A percentile compares a stretch with the other conserved stretches of the same genome.
Evolutionary conservation across 2,113 vertebrate genomes (phyloP).

Genomic region (Takifugu flavidus): DNA sequence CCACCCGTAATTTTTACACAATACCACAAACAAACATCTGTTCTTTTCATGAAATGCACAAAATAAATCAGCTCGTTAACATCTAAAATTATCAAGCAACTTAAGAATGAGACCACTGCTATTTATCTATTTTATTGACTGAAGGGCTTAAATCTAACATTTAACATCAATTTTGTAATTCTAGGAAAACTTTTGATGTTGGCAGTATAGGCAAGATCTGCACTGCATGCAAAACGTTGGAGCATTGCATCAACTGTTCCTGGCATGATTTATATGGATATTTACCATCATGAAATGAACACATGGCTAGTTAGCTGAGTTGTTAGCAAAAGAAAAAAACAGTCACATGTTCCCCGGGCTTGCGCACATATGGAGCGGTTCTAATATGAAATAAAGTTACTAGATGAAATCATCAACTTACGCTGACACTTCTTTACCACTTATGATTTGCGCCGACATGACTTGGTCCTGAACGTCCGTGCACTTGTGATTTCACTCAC

Average conservation of each 20-base stretch:
- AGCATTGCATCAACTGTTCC: too few relatives aligned
- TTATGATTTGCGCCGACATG: constrained; percentile 75
- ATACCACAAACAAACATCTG: constrained; percentile 4
- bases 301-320: constrained; percentile 15
- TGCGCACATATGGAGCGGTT: too few relatives aligned
- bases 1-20: constrained; percentile 41
- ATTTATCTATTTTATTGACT: background rate
- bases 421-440: constrained; percentile 76
- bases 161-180: too few relatives aligned
- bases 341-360: constrained; percentile 2
- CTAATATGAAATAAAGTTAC: background rate
- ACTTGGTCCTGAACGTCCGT: constrained; percentile 3
- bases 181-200: too few relatives aligned
- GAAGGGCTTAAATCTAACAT: background rate
- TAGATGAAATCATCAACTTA: constrained; percentile 51
- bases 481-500: background rate
- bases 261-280: too few relatives aligned
- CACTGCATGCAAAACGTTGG: too few relatives aligned
- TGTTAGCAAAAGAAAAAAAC: constrained; percentile 21
- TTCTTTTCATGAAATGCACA: background rate
- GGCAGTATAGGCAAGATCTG: too few relatives aligned
- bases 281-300: too few relatives aligned
- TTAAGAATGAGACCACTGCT: background rate
- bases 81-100: background rate
- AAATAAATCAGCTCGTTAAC: too few relatives aligned